Percentiles rank a stretch among this genome's conserved stretches.
Evolutionary conservation across 2,113 vertebrate genomes (phyloP).

Genomic region (Myrmecobius fasciatus): DNA sequence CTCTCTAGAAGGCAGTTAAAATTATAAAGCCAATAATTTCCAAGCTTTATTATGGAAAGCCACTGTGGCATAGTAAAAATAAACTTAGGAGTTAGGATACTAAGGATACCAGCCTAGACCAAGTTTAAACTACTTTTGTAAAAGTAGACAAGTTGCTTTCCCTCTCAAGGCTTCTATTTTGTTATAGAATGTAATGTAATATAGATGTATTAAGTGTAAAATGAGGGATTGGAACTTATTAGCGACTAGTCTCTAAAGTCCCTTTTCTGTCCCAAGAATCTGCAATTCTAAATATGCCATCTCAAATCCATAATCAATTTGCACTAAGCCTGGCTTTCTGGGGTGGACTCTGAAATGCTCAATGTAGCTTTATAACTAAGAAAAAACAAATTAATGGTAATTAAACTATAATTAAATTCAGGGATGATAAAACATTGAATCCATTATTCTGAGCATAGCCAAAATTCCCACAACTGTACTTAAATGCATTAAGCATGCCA

Average conservation of each 20-base stretch:
- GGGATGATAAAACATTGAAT: neutral
- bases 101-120: neutral
- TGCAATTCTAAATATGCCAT: neutral
- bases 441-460: neutral
- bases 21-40: neutral
- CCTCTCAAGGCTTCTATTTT: neutral
- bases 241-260: neutral
- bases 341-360: neutral
- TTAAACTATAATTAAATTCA: neutral
- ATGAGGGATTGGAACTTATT: neutral
- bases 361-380: neutral
- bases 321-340: neutral
- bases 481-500: slow-evolving; percentile 17
- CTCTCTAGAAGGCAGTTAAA: neutral
- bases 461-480: slow-evolving; percentile 25
- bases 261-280: neutral
- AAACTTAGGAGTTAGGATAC: neutral
- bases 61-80: neutral
- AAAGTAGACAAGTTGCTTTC: neutral
- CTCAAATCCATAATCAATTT: neutral
- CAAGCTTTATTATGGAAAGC: neutral
- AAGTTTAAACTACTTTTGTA: neutral
- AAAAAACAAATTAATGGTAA: neutral
- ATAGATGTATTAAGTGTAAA: neutral
- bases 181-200: neutral